Base-by-base conservation (phyloP, 2,888 invertebrate genomes). In the Cactoblastis cactorum region DNA sequence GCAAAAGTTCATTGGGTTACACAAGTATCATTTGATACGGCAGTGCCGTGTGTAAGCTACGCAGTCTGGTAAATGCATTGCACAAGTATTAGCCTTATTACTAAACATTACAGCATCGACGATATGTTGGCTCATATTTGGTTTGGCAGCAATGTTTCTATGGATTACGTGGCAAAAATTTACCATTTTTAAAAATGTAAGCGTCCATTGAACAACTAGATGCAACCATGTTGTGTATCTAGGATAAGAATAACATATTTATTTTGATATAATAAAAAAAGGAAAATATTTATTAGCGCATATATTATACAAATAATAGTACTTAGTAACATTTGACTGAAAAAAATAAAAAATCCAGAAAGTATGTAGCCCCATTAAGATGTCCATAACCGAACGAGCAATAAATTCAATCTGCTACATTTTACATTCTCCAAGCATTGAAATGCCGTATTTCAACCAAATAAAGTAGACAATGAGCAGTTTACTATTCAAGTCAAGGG, bases 21-120 rank as follows among this genome's bases (percentile, higher is more conserved):
- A 77, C 75, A 78, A 77, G 66, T 60, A 49, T 28, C 63, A 69
- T 73, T 75, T 77, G 73, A 76, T 77, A 68, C 72, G 67, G 67
- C 68, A 67, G 61, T 60, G 62, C 28, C n/a, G n/a, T n/a, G n/a
- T n/a, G n/a, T n/a, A 55, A 53, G 51, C 56, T 57, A 53, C 60
- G 55, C 58, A 63, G 67, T 69, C 65, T 68, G 65, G 67, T 67
- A 59, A 72, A 73, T 69, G 72, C 71, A 54, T 76, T 74, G 63
- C 73, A 67, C 68, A 74, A 74, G 61, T 51, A 50, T 67, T 69
- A 64, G 58, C 54, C 53, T 61, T 59, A 58, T 53, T 56, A 53
- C 50, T 45, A 49, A 37, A 14, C 48, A 45, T 58, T 54, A 52
- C 58, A 49, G 52, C 54, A 53, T 49, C 34, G 17, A 17, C 22